Evolutionary conservation across 2,797 vertebrate species (phyloP).

Genomic region (Cuculus canorus): DNA sequence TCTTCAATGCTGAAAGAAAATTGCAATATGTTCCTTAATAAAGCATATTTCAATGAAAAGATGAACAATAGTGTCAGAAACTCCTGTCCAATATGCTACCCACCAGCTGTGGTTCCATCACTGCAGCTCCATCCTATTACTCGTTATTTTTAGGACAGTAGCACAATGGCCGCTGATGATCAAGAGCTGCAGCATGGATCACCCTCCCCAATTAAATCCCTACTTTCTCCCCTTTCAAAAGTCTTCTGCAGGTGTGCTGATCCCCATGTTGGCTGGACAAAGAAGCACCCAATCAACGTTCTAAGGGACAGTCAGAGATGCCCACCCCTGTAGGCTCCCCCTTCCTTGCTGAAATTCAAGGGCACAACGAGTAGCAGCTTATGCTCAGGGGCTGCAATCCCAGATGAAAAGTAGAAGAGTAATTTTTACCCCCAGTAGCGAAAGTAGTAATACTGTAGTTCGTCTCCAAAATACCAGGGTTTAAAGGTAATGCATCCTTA

Average conservation of each 20-base stretch:
- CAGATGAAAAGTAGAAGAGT: background rate
- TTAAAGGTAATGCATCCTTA: background rate
- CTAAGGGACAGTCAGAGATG: rapidly evolving
- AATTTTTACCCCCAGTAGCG: background rate
- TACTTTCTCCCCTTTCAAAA: background rate
- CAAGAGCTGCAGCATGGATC: background rate
- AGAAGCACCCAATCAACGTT: background rate
- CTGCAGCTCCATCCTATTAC: background rate
- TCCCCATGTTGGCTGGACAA: background rate
- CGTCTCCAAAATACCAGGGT: background rate
- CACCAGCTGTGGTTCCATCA: background rate
- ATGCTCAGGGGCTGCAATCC: background rate
- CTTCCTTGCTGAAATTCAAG: background rate
- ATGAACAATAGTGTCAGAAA: background rate
- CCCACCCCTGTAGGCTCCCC: background rate
- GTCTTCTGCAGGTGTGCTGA: background rate
- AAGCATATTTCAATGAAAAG: background rate
- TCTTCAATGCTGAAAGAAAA: background rate
- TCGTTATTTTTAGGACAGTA: background rate
- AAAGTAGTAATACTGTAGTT: background rate
- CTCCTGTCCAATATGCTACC: background rate
- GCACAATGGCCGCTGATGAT: background rate
- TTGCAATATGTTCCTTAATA: background rate
- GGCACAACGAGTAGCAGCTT: background rate
- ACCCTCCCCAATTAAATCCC: background rate